Evolutionary conservation across 2,113 vertebrate genomes (phyloP).

Genomic region (Euleptes europaea): DNA sequence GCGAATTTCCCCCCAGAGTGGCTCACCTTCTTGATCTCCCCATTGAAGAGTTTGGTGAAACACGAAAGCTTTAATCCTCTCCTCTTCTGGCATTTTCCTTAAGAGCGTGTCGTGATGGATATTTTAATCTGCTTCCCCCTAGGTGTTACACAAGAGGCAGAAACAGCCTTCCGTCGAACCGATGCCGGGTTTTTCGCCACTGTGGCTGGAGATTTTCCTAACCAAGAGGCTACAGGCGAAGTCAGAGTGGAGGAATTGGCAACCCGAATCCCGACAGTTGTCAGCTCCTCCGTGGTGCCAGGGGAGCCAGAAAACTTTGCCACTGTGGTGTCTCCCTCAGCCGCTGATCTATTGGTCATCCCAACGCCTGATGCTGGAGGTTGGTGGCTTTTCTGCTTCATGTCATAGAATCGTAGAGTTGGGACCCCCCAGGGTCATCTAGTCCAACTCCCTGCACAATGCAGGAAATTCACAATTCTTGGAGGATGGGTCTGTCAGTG

Average conservation of each 20-base stretch:
- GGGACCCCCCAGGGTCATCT: no score
- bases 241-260: not conserved
- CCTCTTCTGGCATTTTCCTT: not conserved
- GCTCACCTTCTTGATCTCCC: no score
- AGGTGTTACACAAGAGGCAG: slow-evolving; percentile 63
- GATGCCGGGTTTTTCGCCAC: slow-evolving; percentile 34
- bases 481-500: no score
- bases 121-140: not conserved
- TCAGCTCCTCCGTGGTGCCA: slow-evolving; percentile 36
- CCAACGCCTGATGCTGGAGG: slow-evolving; percentile 50
- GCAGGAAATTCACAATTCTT: no score
- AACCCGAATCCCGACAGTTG: not conserved
- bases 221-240: slow-evolving; percentile 15
- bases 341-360: not conserved
- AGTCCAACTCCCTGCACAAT: no score
- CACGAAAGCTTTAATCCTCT: not conserved
- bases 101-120: not conserved
- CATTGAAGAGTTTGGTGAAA: not conserved
- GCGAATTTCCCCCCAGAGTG: no score
- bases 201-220: slow-evolving; percentile 24
- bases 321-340: slow-evolving; percentile 19
- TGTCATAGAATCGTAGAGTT: no score
- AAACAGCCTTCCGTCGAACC: slow-evolving; percentile 40
- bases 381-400: slow-evolving; percentile 7
- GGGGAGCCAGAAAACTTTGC: slow-evolving; percentile 26